These are phyloP conservation scores for Parnassius glacialis DNA, from an alignment of 2,888 invertebrate species.

Conservation along the genomic window DNA sequence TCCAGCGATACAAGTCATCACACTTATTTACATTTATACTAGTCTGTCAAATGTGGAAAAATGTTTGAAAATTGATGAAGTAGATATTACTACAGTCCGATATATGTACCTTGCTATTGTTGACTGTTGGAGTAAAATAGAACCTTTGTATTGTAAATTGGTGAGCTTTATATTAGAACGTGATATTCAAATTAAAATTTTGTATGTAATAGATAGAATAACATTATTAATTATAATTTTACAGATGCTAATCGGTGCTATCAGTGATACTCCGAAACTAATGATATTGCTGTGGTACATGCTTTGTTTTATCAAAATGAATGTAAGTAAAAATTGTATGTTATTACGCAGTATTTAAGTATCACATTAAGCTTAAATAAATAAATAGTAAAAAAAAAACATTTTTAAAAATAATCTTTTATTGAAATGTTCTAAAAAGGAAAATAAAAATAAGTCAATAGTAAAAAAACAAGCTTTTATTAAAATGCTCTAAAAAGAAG, in stretches of 20 bases:
- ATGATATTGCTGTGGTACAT: slow-evolving; percentile 19
- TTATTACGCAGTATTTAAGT: too few species aligned
- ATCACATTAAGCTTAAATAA: too few species aligned
- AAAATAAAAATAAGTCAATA: too few species aligned
- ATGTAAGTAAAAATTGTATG: slow-evolving; percentile 7
- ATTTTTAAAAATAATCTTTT: too few species aligned
- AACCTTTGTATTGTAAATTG: slow-evolving; percentile 27
- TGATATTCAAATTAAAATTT: too few species aligned
- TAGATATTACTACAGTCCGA: slow-evolving; percentile 2
- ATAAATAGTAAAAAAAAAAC: too few species aligned
- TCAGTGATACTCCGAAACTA: slow-evolving; percentile 18
- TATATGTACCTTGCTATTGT: slow-evolving; percentile 12
- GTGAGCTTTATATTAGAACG: slow-evolving; percentile 6
- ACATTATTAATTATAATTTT: not conserved
- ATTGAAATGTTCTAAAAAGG: too few species aligned
- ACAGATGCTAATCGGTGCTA: slow-evolving; percentile 5
- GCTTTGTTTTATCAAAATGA: slow-evolving; percentile 12
- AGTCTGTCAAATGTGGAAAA: slow-evolving; percentile 12
- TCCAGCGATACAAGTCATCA: slow-evolving; percentile 10
- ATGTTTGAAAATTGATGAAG: slow-evolving; percentile 4
- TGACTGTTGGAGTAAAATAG: slow-evolving; percentile 28
- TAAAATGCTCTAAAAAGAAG: too few species aligned
- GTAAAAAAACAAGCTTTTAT: too few species aligned
- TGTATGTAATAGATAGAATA: too few species aligned
- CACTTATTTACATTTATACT: slow-evolving; percentile 10